Evolutionary conservation across 2,113 vertebrate species (phyloP).

Genomic region (Toxotes jaculatrix): DNA sequence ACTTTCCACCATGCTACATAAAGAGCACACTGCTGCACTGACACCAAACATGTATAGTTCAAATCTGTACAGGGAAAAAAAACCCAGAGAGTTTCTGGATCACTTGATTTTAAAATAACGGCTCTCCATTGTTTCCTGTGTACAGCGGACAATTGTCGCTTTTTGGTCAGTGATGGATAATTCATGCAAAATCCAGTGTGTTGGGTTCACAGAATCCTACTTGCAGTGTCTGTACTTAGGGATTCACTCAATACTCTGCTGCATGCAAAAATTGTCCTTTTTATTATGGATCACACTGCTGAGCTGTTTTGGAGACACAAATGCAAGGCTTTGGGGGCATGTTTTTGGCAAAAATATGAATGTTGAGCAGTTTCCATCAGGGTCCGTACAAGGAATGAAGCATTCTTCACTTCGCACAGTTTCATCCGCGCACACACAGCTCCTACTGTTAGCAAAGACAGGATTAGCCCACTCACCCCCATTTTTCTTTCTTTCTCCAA

Average conservation of each 20-base stretch:
- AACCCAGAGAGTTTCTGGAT: not conserved
- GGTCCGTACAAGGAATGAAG: conserved; percentile 34
- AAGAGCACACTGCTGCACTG: not conserved
- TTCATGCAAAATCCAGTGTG: not conserved
- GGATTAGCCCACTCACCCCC: conserved; percentile 60
- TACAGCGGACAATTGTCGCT: not conserved
- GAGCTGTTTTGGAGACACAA: conserved; percentile 42
- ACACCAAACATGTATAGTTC: not conserved
- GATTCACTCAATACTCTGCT: not conserved
- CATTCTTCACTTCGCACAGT: conserved; percentile 35
- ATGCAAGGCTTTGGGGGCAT: conserved; percentile 35
- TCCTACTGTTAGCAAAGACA: conserved; percentile 54
- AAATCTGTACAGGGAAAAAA: not conserved
- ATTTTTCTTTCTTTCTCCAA: conserved; percentile 48
- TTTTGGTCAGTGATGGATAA: not conserved
- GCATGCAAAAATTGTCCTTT: conserved; percentile 32
- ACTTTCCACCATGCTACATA: not conserved
- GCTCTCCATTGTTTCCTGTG: not conserved
- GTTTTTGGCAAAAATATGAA: conserved; percentile 62
- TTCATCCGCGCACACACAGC: conserved; percentile 8
- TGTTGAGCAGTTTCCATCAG: conserved; percentile 37
- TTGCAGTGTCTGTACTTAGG: not conserved
- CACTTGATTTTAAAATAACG: not conserved
- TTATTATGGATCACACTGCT: conserved; percentile 14
- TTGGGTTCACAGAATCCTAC: not conserved